Evolutionary conservation across 1,140 invertebrate species (phyloP).

Genomic region (Anagrus nilaparvatae): DNA sequence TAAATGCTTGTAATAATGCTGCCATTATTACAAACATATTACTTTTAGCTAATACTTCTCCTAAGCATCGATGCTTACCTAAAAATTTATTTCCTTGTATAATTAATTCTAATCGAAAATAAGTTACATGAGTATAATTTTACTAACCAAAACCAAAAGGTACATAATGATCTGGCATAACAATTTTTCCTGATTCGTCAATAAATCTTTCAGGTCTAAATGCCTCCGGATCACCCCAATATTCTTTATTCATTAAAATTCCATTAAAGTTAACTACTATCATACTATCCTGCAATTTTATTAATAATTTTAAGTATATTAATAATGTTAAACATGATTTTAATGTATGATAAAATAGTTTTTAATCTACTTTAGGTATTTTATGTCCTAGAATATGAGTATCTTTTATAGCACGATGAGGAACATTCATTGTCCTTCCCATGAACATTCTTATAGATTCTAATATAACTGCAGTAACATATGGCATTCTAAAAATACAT

Average conservation of each 20-base stretch:
- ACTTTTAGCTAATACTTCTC: slow-evolving; percentile 70
- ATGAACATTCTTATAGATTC: slow-evolving; percentile 70
- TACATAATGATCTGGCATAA: slow-evolving; percentile 58
- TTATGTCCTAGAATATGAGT: slow-evolving; percentile 58
- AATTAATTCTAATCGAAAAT: background rate
- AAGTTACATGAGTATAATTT: background rate
- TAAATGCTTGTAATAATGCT: slow-evolving; percentile 67
- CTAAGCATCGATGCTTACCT: slow-evolving; percentile 76
- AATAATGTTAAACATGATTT: background rate
- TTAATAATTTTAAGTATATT: background rate
- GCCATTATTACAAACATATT: slow-evolving; percentile 79
- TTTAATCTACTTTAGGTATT: slow-evolving; percentile 60
- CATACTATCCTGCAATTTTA: slow-evolving; percentile 59
- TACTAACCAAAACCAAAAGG: slow-evolving; percentile 64
- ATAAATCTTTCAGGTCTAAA: slow-evolving; percentile 74
- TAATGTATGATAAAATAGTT: background rate
- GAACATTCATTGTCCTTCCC: slow-evolving; percentile 66
- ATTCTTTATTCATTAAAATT: slow-evolving; percentile 60
- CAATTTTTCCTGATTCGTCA: slow-evolving; percentile 50
- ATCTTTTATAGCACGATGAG: slow-evolving; percentile 62
- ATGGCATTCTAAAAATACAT: slow-evolving; percentile 57
- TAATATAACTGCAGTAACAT: slow-evolving; percentile 64
- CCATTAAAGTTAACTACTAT: slow-evolving; percentile 72
- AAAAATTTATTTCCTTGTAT: too few species aligned
- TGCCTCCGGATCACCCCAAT: slow-evolving; percentile 58